phyloP scores from a whole-genome alignment of 1,140 invertebrate species.

The Xylocopa sonorina region DNA sequence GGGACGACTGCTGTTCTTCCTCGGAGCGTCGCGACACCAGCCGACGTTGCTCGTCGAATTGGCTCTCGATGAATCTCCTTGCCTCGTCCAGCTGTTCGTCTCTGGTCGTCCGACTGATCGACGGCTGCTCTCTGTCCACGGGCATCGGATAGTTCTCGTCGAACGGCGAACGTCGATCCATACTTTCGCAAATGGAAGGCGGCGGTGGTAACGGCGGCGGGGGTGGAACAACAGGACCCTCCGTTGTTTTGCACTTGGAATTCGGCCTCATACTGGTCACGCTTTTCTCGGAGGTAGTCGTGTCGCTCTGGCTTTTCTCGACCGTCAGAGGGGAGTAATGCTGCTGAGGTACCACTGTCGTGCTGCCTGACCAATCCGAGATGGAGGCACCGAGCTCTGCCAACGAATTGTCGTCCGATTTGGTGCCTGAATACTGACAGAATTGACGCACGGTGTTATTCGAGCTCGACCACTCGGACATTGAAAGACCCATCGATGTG shows the following conservation, averaged over 20 bases:
- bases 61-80: conserved; percentile 75
- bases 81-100: conserved; percentile 72
- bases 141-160: neutral
- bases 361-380: conserved; percentile 84
- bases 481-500: conserved; percentile 90
- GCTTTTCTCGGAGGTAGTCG: conserved; percentile 79
- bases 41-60: conserved; percentile 72
- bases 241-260: conserved; percentile 72
- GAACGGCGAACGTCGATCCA: neutral
- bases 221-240: conserved; percentile 46
- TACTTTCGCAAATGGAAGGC: neutral
- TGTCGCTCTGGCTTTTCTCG: conserved; percentile 79
- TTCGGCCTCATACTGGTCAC: conserved; percentile 76
- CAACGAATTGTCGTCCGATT: conserved; percentile 83
- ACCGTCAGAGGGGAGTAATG: conserved; percentile 71
- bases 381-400: conserved; percentile 83
- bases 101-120: neutral
- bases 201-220: conserved; percentile 24
- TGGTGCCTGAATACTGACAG: conserved; percentile 85
- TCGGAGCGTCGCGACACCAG: conserved; percentile 49
- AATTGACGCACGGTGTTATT: conserved; percentile 90
- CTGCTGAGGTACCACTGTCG: conserved; percentile 79
- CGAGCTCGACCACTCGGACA: conserved; percentile 92
- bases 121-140: neutral
- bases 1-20: conserved; percentile 49